Conservation (phyloP, 2,113 vertebrate genomes). For the Ginglymostoma cirratum region DNA sequence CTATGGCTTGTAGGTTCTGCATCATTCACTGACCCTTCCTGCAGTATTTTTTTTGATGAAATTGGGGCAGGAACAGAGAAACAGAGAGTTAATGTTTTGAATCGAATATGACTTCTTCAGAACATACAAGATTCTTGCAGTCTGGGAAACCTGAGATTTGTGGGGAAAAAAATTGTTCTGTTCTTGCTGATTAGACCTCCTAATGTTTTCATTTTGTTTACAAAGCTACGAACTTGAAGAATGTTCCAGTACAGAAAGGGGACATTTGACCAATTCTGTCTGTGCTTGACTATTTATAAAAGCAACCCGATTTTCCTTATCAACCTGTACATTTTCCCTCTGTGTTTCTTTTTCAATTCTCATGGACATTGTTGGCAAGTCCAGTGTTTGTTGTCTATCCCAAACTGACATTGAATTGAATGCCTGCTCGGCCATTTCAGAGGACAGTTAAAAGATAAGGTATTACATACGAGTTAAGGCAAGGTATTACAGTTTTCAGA, state of each 20-base stretch:
- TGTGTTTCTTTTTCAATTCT: too few species aligned
- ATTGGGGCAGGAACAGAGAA: too few species aligned
- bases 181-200: neutral
- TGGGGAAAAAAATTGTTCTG: neutral
- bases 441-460: too few species aligned
- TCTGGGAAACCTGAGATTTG: neutral
- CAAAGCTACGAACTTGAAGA: neutral
- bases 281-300: neutral
- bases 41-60: neutral
- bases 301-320: neutral
- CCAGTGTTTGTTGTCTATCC: too few species aligned
- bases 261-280: neutral
- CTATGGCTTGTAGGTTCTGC: neutral
- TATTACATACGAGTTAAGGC: too few species aligned
- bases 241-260: neutral
- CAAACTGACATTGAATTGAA: too few species aligned
- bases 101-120: too few species aligned
- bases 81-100: too few species aligned
- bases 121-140: neutral
- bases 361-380: too few species aligned
- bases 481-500: neutral
- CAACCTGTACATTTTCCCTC: too few species aligned
- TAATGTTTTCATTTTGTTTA: neutral
- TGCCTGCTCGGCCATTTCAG: too few species aligned
- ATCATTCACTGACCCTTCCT: neutral